Conservation (phyloP, 2,888 invertebrate genomes). For the Magallana nippona region DNA sequence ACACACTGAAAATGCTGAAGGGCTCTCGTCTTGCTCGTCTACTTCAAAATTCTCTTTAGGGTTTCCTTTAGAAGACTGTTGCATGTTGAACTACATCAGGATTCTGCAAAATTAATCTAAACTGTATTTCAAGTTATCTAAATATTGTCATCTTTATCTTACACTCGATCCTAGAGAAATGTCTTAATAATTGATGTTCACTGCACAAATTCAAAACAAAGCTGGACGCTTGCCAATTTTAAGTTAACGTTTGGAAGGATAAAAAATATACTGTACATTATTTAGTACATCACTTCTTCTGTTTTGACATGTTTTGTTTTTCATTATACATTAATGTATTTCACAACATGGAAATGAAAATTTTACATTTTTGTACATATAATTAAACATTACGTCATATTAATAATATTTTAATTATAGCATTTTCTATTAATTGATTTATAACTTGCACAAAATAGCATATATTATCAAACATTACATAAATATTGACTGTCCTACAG, state of each 20-base stretch:
- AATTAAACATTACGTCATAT: not conserved
- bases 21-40: conserved; percentile 2
- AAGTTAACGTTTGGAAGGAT: not conserved
- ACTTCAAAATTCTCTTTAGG: conserved; percentile 25
- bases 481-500: too few relatives aligned
- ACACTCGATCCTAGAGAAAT: not conserved
- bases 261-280: not conserved
- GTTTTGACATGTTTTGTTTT: not conserved
- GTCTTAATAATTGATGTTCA: conserved; percentile 14
- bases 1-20: conserved; percentile 43
- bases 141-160: not conserved
- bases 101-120: conserved; percentile 36
- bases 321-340: not conserved
- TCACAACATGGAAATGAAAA: not conserved
- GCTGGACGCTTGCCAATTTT: conserved; percentile 28
- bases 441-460: not conserved
- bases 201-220: conserved; percentile 34
- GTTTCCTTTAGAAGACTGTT: conserved; percentile 45
- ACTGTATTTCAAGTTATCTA: not conserved
- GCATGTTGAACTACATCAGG: conserved; percentile 45
- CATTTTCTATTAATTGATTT: not conserved
- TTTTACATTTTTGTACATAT: not conserved
- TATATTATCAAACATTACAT: not conserved
- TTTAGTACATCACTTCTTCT: too few relatives aligned
- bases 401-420: not conserved